phyloP scores from a whole-genome alignment of 2,888 invertebrate genomes.

The Tanaodytes sp. region DNA sequence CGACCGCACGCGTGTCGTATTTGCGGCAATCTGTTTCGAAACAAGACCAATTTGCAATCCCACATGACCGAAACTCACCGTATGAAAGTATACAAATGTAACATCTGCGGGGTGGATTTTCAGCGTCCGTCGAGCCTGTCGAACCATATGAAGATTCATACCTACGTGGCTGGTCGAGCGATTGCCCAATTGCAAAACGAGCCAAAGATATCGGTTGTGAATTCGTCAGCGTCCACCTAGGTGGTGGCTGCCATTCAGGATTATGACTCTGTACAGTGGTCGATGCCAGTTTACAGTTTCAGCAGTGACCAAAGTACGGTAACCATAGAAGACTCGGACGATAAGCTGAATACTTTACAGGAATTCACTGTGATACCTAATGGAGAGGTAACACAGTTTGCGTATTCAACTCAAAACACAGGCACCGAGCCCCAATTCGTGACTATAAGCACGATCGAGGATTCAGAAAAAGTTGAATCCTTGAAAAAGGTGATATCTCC shows the following conservation, averaged over 20 bases:
- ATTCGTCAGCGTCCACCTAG: slow-evolving; percentile 59
- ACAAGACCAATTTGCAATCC: slow-evolving; percentile 67
- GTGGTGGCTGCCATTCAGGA: slow-evolving; percentile 58
- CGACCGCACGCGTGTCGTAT: slow-evolving; percentile 72
- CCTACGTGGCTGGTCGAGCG: slow-evolving; percentile 72
- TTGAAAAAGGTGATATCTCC: slow-evolving; percentile 65
- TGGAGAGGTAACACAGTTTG: slow-evolving; percentile 67
- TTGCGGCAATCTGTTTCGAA: slow-evolving; percentile 71
- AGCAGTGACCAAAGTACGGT: slow-evolving; percentile 57
- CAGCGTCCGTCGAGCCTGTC: slow-evolving; percentile 74
- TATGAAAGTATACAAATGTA: slow-evolving; percentile 69
- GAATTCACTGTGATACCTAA: slow-evolving; percentile 69
- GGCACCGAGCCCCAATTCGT: slow-evolving; percentile 62
- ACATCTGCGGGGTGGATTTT: slow-evolving; percentile 73
- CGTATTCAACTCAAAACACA: slow-evolving; percentile 62
- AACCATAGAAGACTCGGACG: slow-evolving; percentile 50
- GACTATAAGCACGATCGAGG: slow-evolving; percentile 60
- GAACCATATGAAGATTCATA: slow-evolving; percentile 75
- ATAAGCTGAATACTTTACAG: slow-evolving; percentile 64
- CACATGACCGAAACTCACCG: slow-evolving; percentile 69
- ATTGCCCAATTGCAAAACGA: slow-evolving; percentile 61
- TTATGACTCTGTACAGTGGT: slow-evolving; percentile 66
- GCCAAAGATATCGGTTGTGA: slow-evolving; percentile 47
- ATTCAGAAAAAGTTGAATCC: slow-evolving; percentile 34
- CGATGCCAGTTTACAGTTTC: slow-evolving; percentile 64